Percentiles rank a stretch among this genome's conserved stretches.
phyloP scores from a whole-genome alignment of 64 coral and sea anemone species.

The Exaiptasia diaphana region DNA sequence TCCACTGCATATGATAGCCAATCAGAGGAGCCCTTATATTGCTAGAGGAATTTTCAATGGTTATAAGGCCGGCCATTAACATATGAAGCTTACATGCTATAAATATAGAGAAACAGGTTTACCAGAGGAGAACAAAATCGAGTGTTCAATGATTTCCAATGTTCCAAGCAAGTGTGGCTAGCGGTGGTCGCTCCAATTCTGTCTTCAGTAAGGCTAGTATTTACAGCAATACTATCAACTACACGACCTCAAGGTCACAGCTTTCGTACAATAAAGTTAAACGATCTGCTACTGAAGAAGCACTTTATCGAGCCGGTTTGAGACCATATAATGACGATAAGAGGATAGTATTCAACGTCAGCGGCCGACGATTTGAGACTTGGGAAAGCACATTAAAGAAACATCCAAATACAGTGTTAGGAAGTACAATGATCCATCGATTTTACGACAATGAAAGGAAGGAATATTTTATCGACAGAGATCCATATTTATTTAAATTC shows the following conservation, averaged over 20 bases:
- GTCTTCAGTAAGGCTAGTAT: slow-evolving; percentile 30
- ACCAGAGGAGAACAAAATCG: no score
- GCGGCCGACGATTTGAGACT: slow-evolving; percentile 79
- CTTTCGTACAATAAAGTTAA: background rate
- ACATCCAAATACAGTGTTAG: slow-evolving; percentile 77
- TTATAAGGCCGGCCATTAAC: no score
- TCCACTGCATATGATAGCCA: no score
- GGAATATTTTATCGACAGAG: slow-evolving; percentile 94
- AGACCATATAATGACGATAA: slow-evolving; percentile 40
- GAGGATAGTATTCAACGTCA: slow-evolving; percentile 79
- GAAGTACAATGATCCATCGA: slow-evolving; percentile 58
- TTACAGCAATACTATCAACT: background rate
- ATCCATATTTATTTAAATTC: slow-evolving; percentile 89
- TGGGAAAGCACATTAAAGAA: slow-evolving; percentile 76
- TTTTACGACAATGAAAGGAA: slow-evolving; percentile 72
- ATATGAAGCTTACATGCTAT: no score
- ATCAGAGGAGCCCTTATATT: no score
- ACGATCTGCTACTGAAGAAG: background rate
- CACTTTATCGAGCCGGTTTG: background rate
- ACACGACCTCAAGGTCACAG: background rate
- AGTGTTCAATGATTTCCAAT: slow-evolving; percentile 16
- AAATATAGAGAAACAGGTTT: no score
- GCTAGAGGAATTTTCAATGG: no score
- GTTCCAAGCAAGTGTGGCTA: slow-evolving; percentile 1
- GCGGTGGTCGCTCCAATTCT: slow-evolving; percentile 13